Conservation (phyloP, 2,888 invertebrate species). For the Ophonus ardosiacus region DNA sequence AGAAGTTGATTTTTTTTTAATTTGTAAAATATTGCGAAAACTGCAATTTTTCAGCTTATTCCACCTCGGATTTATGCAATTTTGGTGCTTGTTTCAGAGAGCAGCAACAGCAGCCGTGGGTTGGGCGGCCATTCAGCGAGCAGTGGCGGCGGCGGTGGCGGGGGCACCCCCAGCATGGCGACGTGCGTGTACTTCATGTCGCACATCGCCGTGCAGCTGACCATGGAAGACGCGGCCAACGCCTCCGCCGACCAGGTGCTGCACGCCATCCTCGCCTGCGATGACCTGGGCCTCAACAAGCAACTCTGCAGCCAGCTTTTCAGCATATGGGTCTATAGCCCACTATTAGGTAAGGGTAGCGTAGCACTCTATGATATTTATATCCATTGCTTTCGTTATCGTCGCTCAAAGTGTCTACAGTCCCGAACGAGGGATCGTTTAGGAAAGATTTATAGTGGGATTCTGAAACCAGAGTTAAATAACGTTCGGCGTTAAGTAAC, state of each 20-base stretch:
- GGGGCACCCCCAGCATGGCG: constrained; percentile 73
- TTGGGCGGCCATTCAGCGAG: not conserved
- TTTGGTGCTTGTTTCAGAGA: not conserved
- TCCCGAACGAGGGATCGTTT: too few species aligned
- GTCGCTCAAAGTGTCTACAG: too few species aligned
- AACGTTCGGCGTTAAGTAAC: too few species aligned
- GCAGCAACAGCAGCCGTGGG: too few species aligned
- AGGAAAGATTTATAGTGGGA: too few species aligned
- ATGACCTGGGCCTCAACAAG: constrained; percentile 89
- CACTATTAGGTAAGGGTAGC: constrained; percentile 92
- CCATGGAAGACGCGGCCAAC: constrained; percentile 87
- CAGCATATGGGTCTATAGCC: constrained; percentile 96
- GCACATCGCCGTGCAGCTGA: constrained; percentile 88
- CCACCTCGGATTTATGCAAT: not conserved
- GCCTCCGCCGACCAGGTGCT: constrained; percentile 80
- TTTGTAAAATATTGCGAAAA: too few species aligned
- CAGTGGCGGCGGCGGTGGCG: not conserved
- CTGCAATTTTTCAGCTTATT: too few species aligned
- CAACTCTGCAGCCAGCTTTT: constrained; percentile 90
- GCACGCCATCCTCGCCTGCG: constrained; percentile 83
- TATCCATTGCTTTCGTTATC: too few species aligned
- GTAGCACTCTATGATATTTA: too few species aligned
- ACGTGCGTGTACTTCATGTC: constrained; percentile 91
- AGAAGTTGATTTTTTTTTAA: too few species aligned
- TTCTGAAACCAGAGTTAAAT: too few species aligned